phyloP scores from a whole-genome alignment of 2,888 invertebrate genomes.

The Meteorus cinctellus region DNA sequence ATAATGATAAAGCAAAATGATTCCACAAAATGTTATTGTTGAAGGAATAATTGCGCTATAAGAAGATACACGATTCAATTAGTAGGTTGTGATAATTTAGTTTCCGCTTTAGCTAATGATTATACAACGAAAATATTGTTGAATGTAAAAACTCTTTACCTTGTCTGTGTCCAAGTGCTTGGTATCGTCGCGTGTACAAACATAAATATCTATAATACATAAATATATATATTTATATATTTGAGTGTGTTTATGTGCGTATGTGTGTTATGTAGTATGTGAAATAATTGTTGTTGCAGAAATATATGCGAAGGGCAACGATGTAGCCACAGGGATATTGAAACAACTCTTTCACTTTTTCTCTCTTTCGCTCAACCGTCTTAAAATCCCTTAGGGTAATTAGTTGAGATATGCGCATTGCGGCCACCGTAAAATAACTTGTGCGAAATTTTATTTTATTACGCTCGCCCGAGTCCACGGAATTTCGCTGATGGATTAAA shows the following conservation, averaged over 20 bases:
- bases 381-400: conserved; percentile 37
- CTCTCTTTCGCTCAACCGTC: not conserved
- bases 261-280: conserved; percentile 40
- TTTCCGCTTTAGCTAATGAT: conserved; percentile 66
- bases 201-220: conserved; percentile 25
- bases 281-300: conserved; percentile 51
- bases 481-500: conserved; percentile 42
- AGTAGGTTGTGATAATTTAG: conserved; percentile 69
- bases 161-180: not conserved
- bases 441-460: conserved; percentile 22
- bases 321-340: conserved; percentile 10
- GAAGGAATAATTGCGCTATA: conserved; percentile 37
- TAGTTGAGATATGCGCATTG: conserved; percentile 39
- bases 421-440: conserved; percentile 41
- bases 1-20: too few relatives aligned
- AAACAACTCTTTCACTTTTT: conserved; percentile 1
- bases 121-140: conserved; percentile 33
- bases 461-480: conserved; percentile 38
- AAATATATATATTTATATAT: conserved; percentile 4
- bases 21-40: too few relatives aligned
- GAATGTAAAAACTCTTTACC: conserved; percentile 29
- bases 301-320: conserved; percentile 19
- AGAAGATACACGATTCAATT: conserved; percentile 62
- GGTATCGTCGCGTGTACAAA: conserved; percentile 3
- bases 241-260: not conserved